Percentiles rank a stretch among this genome's conserved stretches.
Conservation (phyloP, 2,888 invertebrate species). For the Perizoma flavofasciatum region DNA sequence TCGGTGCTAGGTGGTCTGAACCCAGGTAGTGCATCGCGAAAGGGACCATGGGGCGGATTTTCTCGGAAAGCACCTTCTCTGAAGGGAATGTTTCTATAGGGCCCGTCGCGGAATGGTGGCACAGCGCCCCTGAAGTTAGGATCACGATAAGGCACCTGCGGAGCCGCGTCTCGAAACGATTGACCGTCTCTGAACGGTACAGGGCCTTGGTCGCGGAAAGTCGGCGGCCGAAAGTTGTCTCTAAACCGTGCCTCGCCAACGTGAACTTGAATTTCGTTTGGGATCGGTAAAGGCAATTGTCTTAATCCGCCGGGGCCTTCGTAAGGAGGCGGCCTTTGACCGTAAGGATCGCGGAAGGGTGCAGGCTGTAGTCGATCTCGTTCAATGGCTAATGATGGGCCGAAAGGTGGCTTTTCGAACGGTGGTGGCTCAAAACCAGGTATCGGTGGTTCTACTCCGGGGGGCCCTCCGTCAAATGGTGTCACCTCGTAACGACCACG, state of each 20-base stretch:
- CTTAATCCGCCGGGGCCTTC: constrained; percentile 65
- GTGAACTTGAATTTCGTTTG: constrained; percentile 72
- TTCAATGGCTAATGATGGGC: constrained; percentile 62
- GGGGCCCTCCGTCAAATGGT: constrained; percentile 84
- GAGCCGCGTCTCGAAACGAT: constrained; percentile 61
- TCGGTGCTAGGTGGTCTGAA: constrained; percentile 71
- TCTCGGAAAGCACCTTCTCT: constrained; percentile 71
- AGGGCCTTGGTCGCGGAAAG: constrained; percentile 69
- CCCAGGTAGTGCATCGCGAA: constrained; percentile 62
- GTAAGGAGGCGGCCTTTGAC: constrained; percentile 61
- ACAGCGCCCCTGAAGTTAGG: constrained; percentile 66
- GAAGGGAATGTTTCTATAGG: constrained; percentile 66
- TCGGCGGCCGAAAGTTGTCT: constrained; percentile 66
- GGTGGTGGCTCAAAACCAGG: constrained; percentile 85
- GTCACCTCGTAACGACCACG: constrained; percentile 72
- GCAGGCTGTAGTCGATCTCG: constrained; percentile 68
- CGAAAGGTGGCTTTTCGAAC: constrained; percentile 77
- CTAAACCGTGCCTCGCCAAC: constrained; percentile 71
- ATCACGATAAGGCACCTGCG: constrained; percentile 62
- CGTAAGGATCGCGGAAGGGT: constrained; percentile 69
- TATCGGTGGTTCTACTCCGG: constrained; percentile 85
- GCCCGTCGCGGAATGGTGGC: constrained; percentile 64
- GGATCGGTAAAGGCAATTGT: constrained; percentile 58
- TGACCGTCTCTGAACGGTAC: constrained; percentile 66
- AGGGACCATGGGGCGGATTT: constrained; percentile 61